Conservation (phyloP, 1,140 invertebrate genomes). For the Drosophila busckii region DNA sequence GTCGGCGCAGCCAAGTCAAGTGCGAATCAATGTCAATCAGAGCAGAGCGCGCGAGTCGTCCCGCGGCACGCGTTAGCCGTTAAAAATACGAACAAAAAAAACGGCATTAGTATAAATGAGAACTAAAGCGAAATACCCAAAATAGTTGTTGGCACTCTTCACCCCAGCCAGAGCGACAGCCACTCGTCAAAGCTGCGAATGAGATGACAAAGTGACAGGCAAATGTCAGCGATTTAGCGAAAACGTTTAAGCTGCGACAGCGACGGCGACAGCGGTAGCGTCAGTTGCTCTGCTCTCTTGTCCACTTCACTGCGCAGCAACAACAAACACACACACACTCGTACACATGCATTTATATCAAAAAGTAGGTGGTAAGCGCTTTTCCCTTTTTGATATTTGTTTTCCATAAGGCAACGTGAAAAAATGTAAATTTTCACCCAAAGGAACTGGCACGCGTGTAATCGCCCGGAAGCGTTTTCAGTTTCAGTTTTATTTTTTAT, state of each 20-base stretch:
- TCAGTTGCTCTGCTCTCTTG: slow-evolving; percentile 51
- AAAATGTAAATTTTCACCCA: slow-evolving; percentile 76
- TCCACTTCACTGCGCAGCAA: slow-evolving; percentile 66
- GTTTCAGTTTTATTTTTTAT: slow-evolving; percentile 19
- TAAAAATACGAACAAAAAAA: slow-evolving; percentile 28
- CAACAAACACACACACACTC: slow-evolving; percentile 42
- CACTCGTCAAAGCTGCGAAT: not conserved
- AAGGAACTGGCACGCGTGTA: slow-evolving; percentile 62
- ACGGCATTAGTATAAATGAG: not conserved
- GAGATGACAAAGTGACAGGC: slow-evolving; percentile 63
- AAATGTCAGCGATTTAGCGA: slow-evolving; percentile 67
- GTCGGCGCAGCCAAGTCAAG: slow-evolving; percentile 67
- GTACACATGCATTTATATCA: not conserved
- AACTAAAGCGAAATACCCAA: not conserved
- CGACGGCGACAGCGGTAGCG: too few relatives aligned
- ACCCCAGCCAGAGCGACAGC: not conserved
- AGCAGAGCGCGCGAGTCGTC: slow-evolving; percentile 25
- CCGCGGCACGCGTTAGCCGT: slow-evolving; percentile 27
- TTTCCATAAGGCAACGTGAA: slow-evolving; percentile 58
- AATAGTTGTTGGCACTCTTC: not conserved
- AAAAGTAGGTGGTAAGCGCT: slow-evolving; percentile 5
- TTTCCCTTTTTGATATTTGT: slow-evolving; percentile 47
- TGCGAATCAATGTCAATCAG: slow-evolving; percentile 70
- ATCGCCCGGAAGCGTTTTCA: slow-evolving; percentile 63
- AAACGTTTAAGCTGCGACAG: slow-evolving; percentile 62